These are phyloP conservation scores for Linnaemya tessellans DNA, from an alignment of 2,888 invertebrate genomes.

Conservation along the genomic window DNA sequence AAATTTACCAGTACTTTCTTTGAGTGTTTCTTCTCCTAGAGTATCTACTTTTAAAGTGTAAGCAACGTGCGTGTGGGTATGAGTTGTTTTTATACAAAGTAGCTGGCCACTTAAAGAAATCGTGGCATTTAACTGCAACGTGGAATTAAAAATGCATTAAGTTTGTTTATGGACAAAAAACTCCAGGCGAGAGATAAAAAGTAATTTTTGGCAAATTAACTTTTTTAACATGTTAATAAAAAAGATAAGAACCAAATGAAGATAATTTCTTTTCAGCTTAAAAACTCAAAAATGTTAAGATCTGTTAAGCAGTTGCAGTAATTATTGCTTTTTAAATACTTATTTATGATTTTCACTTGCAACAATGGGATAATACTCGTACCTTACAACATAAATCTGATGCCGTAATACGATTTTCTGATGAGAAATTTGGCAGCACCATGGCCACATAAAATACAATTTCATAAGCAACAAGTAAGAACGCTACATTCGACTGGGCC, in stretches of 20 bases:
- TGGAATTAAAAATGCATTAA: conserved; percentile 63
- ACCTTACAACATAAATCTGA: no score
- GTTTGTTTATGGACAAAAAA: neutral
- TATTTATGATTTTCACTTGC: no score
- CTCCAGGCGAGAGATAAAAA: conserved; percentile 17
- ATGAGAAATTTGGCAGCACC: no score
- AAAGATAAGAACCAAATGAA: neutral
- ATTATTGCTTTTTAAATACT: no score
- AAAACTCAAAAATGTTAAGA: no score
- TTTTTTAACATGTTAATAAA: conserved; percentile 25
- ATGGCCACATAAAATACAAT: no score
- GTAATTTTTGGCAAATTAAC: conserved; percentile 15
- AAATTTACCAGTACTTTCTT: neutral
- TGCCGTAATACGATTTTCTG: no score
- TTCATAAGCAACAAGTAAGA: no score
- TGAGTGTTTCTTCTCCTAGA: neutral
- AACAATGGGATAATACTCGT: no score
- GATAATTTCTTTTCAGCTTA: neutral
- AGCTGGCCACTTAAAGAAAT: conserved; percentile 47
- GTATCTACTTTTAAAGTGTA: neutral
- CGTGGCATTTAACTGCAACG: conserved; percentile 24
- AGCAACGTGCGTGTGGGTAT: neutral
- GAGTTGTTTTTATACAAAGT: neutral
- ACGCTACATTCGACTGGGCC: no score
- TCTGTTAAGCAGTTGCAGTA: no score